Conservation (phyloP, 1,140 invertebrate genomes). For the Drosophila nigromelanica region DNA sequence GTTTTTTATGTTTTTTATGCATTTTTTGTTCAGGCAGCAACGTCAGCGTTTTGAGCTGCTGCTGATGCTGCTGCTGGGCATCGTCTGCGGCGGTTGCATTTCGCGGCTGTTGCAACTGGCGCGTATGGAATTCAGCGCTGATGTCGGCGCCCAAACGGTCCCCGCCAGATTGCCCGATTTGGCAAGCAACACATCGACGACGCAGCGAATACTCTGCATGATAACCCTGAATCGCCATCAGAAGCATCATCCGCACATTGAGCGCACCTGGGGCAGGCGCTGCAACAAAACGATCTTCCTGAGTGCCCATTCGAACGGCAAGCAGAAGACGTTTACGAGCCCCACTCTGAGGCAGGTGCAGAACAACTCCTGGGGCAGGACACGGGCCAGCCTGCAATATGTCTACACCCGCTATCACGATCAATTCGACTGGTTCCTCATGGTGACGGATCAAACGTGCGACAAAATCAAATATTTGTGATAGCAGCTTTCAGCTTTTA, state of each 20-base stretch:
- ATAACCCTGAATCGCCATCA: constrained; percentile 31
- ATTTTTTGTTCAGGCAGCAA: constrained; percentile 11
- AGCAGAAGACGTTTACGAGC: constrained; percentile 86
- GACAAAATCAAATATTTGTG: constrained; percentile 86
- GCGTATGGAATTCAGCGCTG: constrained; percentile 12
- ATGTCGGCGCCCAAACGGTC: neutral
- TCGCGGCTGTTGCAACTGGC: constrained; percentile 37
- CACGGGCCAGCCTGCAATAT: constrained; percentile 95
- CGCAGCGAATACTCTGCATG: constrained; percentile 50
- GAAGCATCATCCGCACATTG: constrained; percentile 84
- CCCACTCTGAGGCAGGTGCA: constrained; percentile 92
- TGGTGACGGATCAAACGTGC: constrained; percentile 97
- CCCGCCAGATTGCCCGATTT: neutral
- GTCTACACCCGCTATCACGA: constrained; percentile 91
- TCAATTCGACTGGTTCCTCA: constrained; percentile 96
- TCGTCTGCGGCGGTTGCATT: constrained; percentile 47
- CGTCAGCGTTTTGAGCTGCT: constrained; percentile 47
- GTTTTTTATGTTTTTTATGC: constrained; percentile 8
- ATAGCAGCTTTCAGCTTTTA: constrained; percentile 86
- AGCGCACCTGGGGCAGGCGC: constrained; percentile 97
- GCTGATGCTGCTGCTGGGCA: constrained; percentile 52
- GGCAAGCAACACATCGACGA: too few relatives aligned
- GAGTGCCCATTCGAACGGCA: constrained; percentile 90
- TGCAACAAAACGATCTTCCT: constrained; percentile 96
- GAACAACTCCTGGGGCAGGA: constrained; percentile 96